Evolutionary conservation across 1,140 invertebrate genomes (phyloP).

Genomic region (Drepana arcuata): DNA sequence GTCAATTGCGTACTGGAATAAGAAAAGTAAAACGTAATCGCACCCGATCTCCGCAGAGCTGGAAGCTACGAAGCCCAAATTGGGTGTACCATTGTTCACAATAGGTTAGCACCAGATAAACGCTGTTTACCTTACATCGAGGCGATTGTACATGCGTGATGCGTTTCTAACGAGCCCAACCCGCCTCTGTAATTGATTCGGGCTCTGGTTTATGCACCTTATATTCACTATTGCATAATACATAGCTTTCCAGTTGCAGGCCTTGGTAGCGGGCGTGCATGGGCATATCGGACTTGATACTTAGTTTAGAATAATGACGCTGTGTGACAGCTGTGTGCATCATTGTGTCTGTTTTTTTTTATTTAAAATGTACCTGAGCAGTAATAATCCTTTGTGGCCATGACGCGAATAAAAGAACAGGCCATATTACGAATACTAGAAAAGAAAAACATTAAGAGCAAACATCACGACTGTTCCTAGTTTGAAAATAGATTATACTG

Average conservation of each 20-base stretch:
- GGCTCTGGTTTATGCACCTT: slow-evolving; percentile 57
- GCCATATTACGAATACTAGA: too few species aligned
- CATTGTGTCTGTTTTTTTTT: not conserved
- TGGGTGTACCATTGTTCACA: slow-evolving; percentile 56
- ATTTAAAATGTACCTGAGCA: not conserved
- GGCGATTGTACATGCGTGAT: slow-evolving; percentile 66
- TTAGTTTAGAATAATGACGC: slow-evolving; percentile 24
- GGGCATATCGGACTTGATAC: slow-evolving; percentile 11
- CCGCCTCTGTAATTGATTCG: slow-evolving; percentile 61
- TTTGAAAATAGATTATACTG: too few species aligned
- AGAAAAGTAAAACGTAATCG: slow-evolving; percentile 13
- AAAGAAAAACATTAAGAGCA: too few species aligned
- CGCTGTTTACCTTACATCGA: slow-evolving; percentile 44
- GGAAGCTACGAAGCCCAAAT: slow-evolving; percentile 36
- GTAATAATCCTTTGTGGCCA: slow-evolving; percentile 1
- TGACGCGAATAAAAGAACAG: not conserved
- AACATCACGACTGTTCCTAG: too few species aligned
- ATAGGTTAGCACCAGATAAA: slow-evolving; percentile 58
- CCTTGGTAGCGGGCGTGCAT: slow-evolving; percentile 13
- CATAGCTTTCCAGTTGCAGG: slow-evolving; percentile 29
- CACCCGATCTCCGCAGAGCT: slow-evolving; percentile 7
- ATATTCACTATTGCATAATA: slow-evolving; percentile 70
- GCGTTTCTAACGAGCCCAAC: slow-evolving; percentile 63
- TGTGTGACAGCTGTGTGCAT: slow-evolving; percentile 6
- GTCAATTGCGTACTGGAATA: slow-evolving; percentile 7